A percentile compares a stretch with the other conserved stretches of the same genome.
Conservation (phyloP, 2,888 invertebrate species). For the Phalangium opilio region DNA sequence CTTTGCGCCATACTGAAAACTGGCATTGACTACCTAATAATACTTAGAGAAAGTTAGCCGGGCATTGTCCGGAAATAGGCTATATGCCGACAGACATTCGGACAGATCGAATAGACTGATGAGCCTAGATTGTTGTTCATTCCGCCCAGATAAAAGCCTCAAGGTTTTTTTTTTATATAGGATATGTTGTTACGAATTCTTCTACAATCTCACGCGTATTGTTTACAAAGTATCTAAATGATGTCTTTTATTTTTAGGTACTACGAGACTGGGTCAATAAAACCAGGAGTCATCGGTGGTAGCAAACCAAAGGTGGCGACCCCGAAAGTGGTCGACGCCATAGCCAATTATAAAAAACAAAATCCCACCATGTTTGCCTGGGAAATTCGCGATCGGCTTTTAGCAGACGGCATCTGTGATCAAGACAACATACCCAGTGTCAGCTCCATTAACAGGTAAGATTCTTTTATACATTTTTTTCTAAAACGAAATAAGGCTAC, state of each 20-base stretch:
- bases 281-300: constrained; percentile 97
- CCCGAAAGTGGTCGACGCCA: constrained; percentile 94
- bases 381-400: constrained; percentile 93
- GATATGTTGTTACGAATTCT: too few relatives aligned
- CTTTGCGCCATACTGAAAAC: too few relatives aligned
- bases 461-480: background rate
- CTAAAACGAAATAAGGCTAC: background rate
- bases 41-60: too few relatives aligned
- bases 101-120: too few relatives aligned
- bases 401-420: constrained; percentile 92
- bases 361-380: constrained; percentile 99
- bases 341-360: constrained; percentile 92
- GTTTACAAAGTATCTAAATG: too few relatives aligned
- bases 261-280: constrained; percentile 98
- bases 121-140: too few relatives aligned
- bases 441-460: constrained; percentile 93
- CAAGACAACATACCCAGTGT: constrained; percentile 98
- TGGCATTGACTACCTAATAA: too few relatives aligned
- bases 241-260: constrained; percentile 57
- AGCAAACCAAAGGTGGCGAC: constrained; percentile 99
- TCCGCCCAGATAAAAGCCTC: too few relatives aligned
- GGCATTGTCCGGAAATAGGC: too few relatives aligned
- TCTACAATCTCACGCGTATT: too few relatives aligned
- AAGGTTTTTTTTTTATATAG: too few relatives aligned
- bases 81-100: too few relatives aligned